Base-by-base conservation (phyloP, 2,888 invertebrate species). In the Cloeon dipterum region DNA sequence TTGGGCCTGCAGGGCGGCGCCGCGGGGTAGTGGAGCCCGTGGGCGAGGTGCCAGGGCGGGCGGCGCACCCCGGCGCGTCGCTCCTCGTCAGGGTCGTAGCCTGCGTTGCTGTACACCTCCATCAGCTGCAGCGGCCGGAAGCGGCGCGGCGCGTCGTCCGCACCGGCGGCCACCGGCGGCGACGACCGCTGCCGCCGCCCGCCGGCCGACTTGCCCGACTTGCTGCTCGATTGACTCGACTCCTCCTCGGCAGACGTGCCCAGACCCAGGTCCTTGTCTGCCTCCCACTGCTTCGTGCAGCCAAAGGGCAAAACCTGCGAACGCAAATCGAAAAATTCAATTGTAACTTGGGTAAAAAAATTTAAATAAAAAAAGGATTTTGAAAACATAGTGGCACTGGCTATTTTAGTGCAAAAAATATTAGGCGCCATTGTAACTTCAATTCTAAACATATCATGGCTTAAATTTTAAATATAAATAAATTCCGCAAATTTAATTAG, bases 171-270 rank as follows among this genome's bases (percentile, higher is more conserved):
- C 32, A 29, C 5, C 26, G 14, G 14, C 34, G 32, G 3, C 35
- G 17, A 19, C 32, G 33, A 17, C 29, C 19, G 16, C 36, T 39
- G 11, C 29, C 36, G 18, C 34, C 34, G 23, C 58, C 53, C 1
- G 63, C 61, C 46, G 70, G 41, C 37, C 25, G 40, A 35, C 36
- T 44, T 46, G 25, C 43, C 73, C 1, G 75, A 75, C 48, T 73
- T 73, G 47, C 74, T 75, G 45, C 77, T 76, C 44, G 74, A 74
- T 52, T 82, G 79, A 43, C 78, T 79, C 0, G 79, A 79, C 46
- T 82, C 81, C 50, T 53, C 53, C 40, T 83, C 82, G 11, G 79
- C 79, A 0, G 81, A 81, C 2, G 82, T 83, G 19, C 82, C 82
- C 34, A 82, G 61, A 0, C 82, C 82, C 37, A 77, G 58, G 52